Evolutionary conservation across 2,888 invertebrate genomes (phyloP), one percentile per base, ranked within the genome.

Genomic region (Torymus texanus): DNA sequence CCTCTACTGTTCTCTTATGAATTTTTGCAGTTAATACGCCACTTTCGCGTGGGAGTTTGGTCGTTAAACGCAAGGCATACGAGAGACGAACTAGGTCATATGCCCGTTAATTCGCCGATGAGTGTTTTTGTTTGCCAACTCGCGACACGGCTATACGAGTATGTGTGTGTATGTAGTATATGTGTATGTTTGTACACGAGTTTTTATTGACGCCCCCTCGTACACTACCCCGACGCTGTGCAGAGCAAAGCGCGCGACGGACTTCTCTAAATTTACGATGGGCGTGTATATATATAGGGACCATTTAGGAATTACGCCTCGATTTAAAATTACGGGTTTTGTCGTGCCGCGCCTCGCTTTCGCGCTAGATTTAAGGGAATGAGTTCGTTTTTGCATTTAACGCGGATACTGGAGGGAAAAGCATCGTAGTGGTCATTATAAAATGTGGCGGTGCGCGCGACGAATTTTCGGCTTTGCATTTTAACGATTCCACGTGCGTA

Each of bases 21-120:
- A 73, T 73, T 65, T 66, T 59, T 29, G 13, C 58, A 67, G 51
- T 66, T 73, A 73, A 73, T 73, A 55, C 56, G 29, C 14, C 62
- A 41, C 63, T 73, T 56, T 73, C 56, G 13, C 56, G 13, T 62
- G n/a, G n/a, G 12, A 21, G 18, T 58, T 59, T n/a, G 24, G 51
- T 59, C 75, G 75, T 61, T 59, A 75, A 59, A 51, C 59, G 50
- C n/a, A 71, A 50, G 21, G 59, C 3, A 61, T 18, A 10, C 56
- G n/a, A n/a, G n/a, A n/a, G 16, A 14, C 75, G 16, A 77, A 66
- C n/a, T 77, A 59, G 77, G 71, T 65, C 71, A 56, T 29, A 24
- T 53, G 51, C 71, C 58, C 65, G 65, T 77, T 77, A 77, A 77
- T 77, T 71, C 77, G 77, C 18, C 77, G 51, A 72, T 66, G 65